phyloP scores from a whole-genome alignment of 2,888 invertebrate genomes.

The Helleia helle region DNA sequence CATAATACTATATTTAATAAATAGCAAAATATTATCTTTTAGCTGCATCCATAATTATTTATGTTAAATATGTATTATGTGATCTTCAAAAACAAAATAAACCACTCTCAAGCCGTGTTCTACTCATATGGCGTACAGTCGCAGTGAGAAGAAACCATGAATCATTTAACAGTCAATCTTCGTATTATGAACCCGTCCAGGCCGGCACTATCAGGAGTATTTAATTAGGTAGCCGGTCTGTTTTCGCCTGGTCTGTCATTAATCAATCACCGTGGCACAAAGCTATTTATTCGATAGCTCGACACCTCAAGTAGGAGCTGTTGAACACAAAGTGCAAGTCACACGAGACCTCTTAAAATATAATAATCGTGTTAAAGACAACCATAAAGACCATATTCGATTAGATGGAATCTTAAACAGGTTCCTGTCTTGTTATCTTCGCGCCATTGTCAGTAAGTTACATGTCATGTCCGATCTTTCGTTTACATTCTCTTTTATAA shows the following conservation, averaged over 20 bases:
- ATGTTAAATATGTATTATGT: background rate
- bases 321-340: constrained; percentile 60
- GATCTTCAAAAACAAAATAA: background rate
- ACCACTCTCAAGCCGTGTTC: background rate
- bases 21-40: too few relatives aligned
- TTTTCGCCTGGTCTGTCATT: constrained; percentile 64
- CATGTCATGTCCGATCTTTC: constrained; percentile 40
- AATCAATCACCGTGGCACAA: constrained; percentile 60
- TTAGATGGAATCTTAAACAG: constrained; percentile 62
- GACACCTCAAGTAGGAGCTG: constrained; percentile 50
- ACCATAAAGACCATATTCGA: constrained; percentile 69
- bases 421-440: constrained; percentile 62
- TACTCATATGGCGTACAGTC: constrained; percentile 1
- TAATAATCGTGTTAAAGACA: constrained; percentile 72
- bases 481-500: constrained; percentile 48
- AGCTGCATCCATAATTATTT: too few relatives aligned
- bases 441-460: constrained; percentile 51
- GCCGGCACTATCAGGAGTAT: constrained; percentile 37
- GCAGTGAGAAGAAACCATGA: constrained; percentile 12
- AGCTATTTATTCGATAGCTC: constrained; percentile 61
- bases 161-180: constrained; percentile 26
- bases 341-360: constrained; percentile 66
- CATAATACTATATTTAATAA: too few relatives aligned
- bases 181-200: constrained; percentile 34
- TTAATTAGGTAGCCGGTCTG: constrained; percentile 64